phyloP scores from a whole-genome alignment of 2,888 invertebrate genomes.

The Reticulitermes lucifugus region DNA sequence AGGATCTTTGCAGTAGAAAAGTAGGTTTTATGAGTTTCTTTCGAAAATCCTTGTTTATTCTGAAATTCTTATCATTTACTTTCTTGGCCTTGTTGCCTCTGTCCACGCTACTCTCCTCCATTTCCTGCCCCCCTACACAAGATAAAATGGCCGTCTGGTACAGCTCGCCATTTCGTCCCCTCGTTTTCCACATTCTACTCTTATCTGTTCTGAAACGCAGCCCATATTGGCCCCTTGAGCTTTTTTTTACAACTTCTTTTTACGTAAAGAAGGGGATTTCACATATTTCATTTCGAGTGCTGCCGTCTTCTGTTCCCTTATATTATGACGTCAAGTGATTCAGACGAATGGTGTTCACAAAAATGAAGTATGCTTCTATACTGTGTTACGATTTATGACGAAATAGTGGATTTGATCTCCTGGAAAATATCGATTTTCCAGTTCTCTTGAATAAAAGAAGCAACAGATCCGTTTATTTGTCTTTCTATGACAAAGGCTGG shows the following conservation, averaged over 20 bases:
- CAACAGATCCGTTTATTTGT: too few relatives aligned
- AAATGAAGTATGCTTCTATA: not conserved
- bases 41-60: not conserved
- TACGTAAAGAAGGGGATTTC: slow-evolving; percentile 53
- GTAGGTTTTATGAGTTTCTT: too few relatives aligned
- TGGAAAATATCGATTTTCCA: too few relatives aligned
- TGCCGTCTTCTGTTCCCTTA: slow-evolving; percentile 53
- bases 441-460: too few relatives aligned
- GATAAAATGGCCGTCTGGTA: slow-evolving; percentile 47
- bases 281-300: slow-evolving; percentile 56
- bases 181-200: slow-evolving; percentile 17
- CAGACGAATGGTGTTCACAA: not conserved
- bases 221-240: slow-evolving; percentile 56
- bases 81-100: not conserved
- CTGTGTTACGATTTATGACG: not conserved
- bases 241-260: slow-evolving; percentile 20
- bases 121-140: slow-evolving; percentile 36
- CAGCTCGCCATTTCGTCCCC: slow-evolving; percentile 24
- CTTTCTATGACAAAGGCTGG: too few relatives aligned
- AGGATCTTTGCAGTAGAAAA: too few relatives aligned
- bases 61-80: not conserved
- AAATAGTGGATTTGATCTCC: not conserved
- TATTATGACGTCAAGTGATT: slow-evolving; percentile 17
- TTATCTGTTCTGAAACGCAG: slow-evolving; percentile 55
- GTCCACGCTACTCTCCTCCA: slow-evolving; percentile 18